Percentiles rank a stretch among this genome's conserved stretches.
Evolutionary conservation across 37 sponge, comb jelly and placozoan genomes (phyloP).

Genomic region (Amphimedon queenslandica): DNA sequence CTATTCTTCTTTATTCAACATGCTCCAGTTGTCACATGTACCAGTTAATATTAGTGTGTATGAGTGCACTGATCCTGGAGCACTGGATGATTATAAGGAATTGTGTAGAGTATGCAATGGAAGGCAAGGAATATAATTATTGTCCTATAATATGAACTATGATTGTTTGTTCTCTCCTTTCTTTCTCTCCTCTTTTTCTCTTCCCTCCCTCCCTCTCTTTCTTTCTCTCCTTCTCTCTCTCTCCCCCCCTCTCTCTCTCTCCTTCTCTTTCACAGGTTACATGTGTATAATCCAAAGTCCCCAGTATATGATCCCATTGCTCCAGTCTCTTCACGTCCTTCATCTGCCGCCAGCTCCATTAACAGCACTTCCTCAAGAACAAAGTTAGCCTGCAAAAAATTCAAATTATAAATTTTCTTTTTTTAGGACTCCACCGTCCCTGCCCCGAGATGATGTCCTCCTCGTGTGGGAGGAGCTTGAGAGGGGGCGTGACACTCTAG

Average conservation of each 20-base stretch:
- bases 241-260: background rate
- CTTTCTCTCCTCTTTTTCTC: background rate
- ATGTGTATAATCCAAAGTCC: background rate
- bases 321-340: background rate
- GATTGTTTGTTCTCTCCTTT: conserved; percentile 20
- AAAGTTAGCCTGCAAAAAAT: background rate
- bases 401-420: background rate
- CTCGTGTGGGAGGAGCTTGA: conserved; percentile 65
- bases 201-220: too few relatives aligned
- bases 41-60: conserved; percentile 50
- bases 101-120: conserved; percentile 30
- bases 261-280: background rate
- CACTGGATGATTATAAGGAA: conserved; percentile 25
- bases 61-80: conserved; percentile 9
- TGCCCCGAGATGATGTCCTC: conserved; percentile 33
- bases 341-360: background rate
- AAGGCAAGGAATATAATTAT: too few relatives aligned
- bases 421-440: background rate
- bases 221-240: too few relatives aligned
- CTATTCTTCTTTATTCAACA: conserved; percentile 25
- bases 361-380: background rate
- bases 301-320: background rate
- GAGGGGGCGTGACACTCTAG: conserved; percentile 47
- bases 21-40: conserved; percentile 26
- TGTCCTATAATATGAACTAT: too few relatives aligned